Percentiles rank a stretch among this genome's conserved stretches.
Evolutionary conservation across 2,797 vertebrate species (phyloP).

Genomic region (Coccyzus lansbergi): DNA sequence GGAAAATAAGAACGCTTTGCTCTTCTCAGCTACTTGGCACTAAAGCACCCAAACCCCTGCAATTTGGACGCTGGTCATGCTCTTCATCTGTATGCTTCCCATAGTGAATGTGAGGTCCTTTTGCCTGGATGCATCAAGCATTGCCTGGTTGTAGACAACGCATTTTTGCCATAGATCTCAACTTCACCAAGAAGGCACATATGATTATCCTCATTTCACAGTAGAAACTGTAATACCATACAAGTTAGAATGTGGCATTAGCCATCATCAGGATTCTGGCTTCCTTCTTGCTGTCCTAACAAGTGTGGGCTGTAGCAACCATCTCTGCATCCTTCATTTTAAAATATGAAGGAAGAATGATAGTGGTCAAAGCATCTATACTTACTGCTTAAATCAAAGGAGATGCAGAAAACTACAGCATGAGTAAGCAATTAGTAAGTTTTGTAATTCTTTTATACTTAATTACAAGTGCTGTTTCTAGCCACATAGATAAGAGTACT

Average conservation of each 20-base stretch:
- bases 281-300: neutral
- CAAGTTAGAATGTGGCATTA: neutral
- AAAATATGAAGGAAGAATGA: neutral
- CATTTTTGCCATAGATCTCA: neutral
- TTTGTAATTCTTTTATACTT: slow-evolving; percentile 22
- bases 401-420: neutral
- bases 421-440: neutral
- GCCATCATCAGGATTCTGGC: neutral
- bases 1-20: neutral
- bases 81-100: neutral
- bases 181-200: neutral
- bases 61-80: neutral
- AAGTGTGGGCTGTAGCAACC: neutral
- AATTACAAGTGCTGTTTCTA: neutral
- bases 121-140: neutral
- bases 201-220: neutral
- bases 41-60: neutral
- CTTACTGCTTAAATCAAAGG: neutral
- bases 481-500: neutral
- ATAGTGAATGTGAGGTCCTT: neutral
- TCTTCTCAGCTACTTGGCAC: neutral
- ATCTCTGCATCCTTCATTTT: neutral
- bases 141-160: neutral
- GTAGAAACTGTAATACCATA: neutral
- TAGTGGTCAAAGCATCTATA: neutral